These are phyloP conservation scores for Ophioninae sp. DNA, from an alignment of 2,888 invertebrate species.

Conservation along the genomic window DNA sequence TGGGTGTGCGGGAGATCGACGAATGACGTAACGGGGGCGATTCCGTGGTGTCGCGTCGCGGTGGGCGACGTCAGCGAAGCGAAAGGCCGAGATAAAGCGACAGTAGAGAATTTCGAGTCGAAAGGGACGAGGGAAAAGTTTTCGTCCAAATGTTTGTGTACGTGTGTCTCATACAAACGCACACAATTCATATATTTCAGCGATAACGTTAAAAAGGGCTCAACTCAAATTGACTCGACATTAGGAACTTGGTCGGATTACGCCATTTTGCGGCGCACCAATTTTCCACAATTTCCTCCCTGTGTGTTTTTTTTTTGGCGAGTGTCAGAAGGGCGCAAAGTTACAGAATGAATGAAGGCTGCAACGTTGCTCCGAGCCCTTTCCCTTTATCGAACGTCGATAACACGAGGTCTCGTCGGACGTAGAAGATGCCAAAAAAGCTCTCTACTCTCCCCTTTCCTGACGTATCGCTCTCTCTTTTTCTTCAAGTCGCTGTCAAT, in stretches of 20 bases:
- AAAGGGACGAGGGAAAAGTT: slow-evolving; percentile 9
- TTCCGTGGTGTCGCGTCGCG: slow-evolving; percentile 28
- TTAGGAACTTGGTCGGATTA: not conserved
- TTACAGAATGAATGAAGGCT: not conserved
- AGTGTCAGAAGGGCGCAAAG: not conserved
- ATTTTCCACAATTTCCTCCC: not conserved
- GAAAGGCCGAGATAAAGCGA: slow-evolving; percentile 7
- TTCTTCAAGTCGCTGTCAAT: not conserved
- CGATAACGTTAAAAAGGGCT: not conserved
- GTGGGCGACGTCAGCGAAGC: slow-evolving; percentile 20
- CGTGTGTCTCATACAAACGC: not conserved
- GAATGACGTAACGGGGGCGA: slow-evolving; percentile 53
- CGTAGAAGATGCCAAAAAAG: too few relatives aligned
- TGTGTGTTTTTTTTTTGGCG: not conserved
- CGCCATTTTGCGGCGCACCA: not conserved
- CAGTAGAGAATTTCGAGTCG: not conserved
- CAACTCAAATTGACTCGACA: not conserved
- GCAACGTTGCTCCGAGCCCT: slow-evolving; percentile 3
- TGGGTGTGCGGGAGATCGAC: slow-evolving; percentile 41
- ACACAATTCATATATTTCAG: not conserved
- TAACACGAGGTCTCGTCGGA: not conserved
- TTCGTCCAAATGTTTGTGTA: not conserved
- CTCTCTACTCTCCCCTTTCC: too few relatives aligned
- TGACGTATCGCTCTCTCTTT: slow-evolving; percentile 13
- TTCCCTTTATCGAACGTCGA: slow-evolving; percentile 19